Evolutionary conservation across 2,888 invertebrate genomes (phyloP).

Genomic region (Camponotus fellah): DNA sequence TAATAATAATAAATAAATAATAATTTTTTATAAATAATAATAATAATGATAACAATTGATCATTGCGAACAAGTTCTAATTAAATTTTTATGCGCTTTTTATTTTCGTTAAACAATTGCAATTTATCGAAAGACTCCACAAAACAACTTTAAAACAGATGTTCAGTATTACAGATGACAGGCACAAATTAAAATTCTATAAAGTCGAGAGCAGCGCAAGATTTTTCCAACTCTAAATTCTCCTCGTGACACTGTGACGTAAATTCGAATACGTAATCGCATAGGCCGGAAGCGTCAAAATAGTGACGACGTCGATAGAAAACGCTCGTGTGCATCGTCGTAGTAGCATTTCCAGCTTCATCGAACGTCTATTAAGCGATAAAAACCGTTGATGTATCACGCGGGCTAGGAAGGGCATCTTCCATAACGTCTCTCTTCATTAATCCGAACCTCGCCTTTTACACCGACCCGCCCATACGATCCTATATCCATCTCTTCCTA

Average conservation of each 20-base stretch:
- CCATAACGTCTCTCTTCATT: slow-evolving; percentile 73
- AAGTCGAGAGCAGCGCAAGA: slow-evolving; percentile 42
- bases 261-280: slow-evolving; percentile 69
- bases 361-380: slow-evolving; percentile 50
- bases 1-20: no score
- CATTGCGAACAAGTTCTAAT: background rate
- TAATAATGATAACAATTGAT: no score
- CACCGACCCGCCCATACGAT: slow-evolving; percentile 57
- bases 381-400: slow-evolving; percentile 74
- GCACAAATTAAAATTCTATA: slow-evolving; percentile 66
- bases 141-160: slow-evolving; percentile 23
- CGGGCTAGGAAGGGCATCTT: slow-evolving; percentile 62
- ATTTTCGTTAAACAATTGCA: slow-evolving; percentile 32
- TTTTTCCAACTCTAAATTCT: slow-evolving; percentile 66
- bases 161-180: slow-evolving; percentile 47
- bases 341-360: slow-evolving; percentile 65
- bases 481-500: slow-evolving; percentile 38
- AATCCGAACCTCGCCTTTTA: slow-evolving; percentile 63
- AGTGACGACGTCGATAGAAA: slow-evolving; percentile 46
- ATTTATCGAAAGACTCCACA: background rate
- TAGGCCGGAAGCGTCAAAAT: slow-evolving; percentile 62
- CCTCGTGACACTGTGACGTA: slow-evolving; percentile 70
- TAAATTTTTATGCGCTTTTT: slow-evolving; percentile 31
- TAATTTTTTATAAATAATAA: no score
- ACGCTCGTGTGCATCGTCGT: slow-evolving; percentile 64